Conservation (phyloP, 2,113 vertebrate species). For the Brienomyrus longianalis region DNA sequence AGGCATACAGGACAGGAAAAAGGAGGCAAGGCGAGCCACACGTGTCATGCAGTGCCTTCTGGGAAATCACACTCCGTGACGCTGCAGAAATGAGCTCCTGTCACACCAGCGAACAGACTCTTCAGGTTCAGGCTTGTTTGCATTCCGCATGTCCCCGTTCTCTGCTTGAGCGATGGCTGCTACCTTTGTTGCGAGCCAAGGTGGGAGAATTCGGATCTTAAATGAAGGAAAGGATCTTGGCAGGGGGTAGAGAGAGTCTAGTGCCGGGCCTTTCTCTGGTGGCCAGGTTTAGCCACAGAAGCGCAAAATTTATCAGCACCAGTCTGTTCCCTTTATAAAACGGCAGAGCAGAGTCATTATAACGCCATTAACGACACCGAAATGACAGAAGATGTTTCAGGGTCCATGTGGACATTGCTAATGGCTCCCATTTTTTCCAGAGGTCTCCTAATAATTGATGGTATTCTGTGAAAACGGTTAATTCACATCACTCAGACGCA, state of each 20-base stretch:
- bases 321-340: conserved; percentile 38
- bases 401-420: conserved; percentile 42
- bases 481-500: conserved; percentile 35
- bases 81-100: conserved; percentile 53
- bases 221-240: conserved; percentile 22
- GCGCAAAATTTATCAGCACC: conserved; percentile 33
- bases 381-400: conserved; percentile 44
- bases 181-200: conserved; percentile 34
- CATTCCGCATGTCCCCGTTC: conserved; percentile 30
- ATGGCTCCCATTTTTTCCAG: conserved; percentile 45
- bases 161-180: conserved; percentile 14
- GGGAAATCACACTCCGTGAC: conserved; percentile 47
- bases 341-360: conserved; percentile 36
- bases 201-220: background rate
- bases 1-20: background rate
- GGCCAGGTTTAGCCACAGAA: conserved; percentile 28
- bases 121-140: conserved; percentile 49
- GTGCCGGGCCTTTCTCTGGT: conserved; percentile 32
- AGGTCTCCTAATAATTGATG: conserved; percentile 38
- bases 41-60: conserved; percentile 2
- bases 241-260: conserved; percentile 24
- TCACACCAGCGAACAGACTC: conserved; percentile 56
- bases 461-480: conserved; percentile 29
- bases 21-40: background rate
- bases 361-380: conserved; percentile 43